Percentiles rank a stretch among this genome's conserved stretches.
phyloP scores from a whole-genome alignment of 1,140 invertebrate species.

The Agrilus planipennis region DNA sequence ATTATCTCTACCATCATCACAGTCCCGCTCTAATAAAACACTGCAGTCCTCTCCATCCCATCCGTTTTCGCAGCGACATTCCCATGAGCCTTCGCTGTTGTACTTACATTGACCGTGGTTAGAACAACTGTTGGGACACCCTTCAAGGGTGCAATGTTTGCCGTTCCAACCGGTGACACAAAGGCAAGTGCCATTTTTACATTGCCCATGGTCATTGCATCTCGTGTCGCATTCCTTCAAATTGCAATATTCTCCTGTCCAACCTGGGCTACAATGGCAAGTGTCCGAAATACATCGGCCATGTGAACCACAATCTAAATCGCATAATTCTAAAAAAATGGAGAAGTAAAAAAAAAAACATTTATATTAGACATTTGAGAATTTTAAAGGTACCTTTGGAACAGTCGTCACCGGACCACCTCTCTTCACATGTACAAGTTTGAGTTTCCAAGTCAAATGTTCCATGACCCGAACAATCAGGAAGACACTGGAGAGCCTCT shows the following conservation, averaged over 20 bases:
- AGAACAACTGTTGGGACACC: slow-evolving; percentile 79
- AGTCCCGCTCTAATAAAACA: slow-evolving; percentile 80
- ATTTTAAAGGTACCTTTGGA: slow-evolving; percentile 56
- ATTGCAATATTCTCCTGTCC: slow-evolving; percentile 84
- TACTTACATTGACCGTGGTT: slow-evolving; percentile 84
- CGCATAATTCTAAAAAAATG: slow-evolving; percentile 68
- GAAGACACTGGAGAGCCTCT: slow-evolving; percentile 84
- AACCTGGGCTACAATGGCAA: slow-evolving; percentile 80
- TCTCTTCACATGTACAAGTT: slow-evolving; percentile 78
- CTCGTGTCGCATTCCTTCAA: slow-evolving; percentile 78
- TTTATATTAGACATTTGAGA: slow-evolving; percentile 4
- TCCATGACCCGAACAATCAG: slow-evolving; percentile 88
- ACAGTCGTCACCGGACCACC: slow-evolving; percentile 91
- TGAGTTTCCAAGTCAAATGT: slow-evolving; percentile 88
- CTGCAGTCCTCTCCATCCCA: slow-evolving; percentile 92
- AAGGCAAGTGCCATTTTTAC: slow-evolving; percentile 95
- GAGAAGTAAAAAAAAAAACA: slow-evolving; percentile 7
- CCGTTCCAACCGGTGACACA: slow-evolving; percentile 97
- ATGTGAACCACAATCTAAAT: slow-evolving; percentile 82
- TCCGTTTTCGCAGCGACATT: slow-evolving; percentile 82
- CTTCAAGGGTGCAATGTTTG: slow-evolving; percentile 90
- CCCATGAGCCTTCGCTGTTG: slow-evolving; percentile 70
- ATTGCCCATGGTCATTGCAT: slow-evolving; percentile 91
- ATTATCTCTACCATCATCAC: slow-evolving; percentile 87
- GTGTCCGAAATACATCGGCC: slow-evolving; percentile 85